These are phyloP conservation scores for Megaustenia siamemsis DNA, from an alignment of 2,888 invertebrate genomes.

Conservation along the genomic window DNA sequence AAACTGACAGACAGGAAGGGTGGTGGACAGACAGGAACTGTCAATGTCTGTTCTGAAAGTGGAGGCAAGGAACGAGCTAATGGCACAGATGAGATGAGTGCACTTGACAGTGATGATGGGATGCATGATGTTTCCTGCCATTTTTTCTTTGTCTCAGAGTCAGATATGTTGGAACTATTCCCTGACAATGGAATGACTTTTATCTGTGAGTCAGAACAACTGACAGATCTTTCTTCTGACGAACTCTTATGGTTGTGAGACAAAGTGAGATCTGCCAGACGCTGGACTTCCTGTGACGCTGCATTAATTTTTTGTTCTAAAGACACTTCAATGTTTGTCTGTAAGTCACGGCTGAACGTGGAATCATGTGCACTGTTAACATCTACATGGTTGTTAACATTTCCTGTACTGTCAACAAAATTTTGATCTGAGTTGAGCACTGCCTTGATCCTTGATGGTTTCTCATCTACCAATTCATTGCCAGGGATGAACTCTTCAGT, in stretches of 20 bases:
- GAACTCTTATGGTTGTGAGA: neutral
- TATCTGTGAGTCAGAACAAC: neutral
- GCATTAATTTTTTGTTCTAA: neutral
- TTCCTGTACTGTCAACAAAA: neutral
- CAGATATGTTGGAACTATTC: no score
- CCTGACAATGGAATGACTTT: neutral
- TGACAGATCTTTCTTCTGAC: neutral
- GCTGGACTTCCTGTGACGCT: neutral
- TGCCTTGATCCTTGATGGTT: neutral
- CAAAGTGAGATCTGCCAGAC: neutral
- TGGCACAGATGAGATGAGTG: constrained; percentile 26
- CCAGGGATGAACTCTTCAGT: neutral
- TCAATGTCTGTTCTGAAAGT: constrained; percentile 66
- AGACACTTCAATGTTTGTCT: no score
- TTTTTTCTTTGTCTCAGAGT: neutral
- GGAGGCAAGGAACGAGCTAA: constrained; percentile 60
- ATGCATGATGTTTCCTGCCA: constrained; percentile 20
- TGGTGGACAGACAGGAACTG: constrained; percentile 69
- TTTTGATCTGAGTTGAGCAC: neutral
- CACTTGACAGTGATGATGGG: constrained; percentile 31
- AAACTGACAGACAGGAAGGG: constrained; percentile 61
- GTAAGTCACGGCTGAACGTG: neutral
- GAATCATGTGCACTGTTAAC: neutral
- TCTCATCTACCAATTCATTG: neutral
- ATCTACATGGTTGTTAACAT: neutral